Conservation (phyloP, 2,113 vertebrate genomes). For the Alligator sinensis region DNA sequence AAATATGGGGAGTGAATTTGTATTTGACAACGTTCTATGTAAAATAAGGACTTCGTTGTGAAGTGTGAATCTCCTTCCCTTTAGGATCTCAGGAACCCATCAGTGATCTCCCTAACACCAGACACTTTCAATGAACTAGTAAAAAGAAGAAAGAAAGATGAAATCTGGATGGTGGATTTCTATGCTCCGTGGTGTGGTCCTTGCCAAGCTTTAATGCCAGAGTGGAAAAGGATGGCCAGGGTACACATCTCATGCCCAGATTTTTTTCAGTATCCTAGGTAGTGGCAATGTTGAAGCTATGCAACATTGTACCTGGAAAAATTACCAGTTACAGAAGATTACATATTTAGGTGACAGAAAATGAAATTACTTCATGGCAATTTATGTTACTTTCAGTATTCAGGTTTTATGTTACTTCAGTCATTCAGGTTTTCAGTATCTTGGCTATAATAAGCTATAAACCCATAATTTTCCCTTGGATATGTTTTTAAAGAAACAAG, state of each 20-base stretch:
- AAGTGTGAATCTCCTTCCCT: neutral
- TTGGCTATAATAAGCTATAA: neutral
- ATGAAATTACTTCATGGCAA: neutral
- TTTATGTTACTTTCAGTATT: neutral
- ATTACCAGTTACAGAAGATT: neutral
- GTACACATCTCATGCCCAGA: conserved; percentile 74
- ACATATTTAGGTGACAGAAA: neutral
- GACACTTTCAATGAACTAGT: conserved; percentile 88
- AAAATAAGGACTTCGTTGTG: neutral
- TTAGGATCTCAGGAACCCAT: conserved; percentile 93
- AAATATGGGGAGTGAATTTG: neutral
- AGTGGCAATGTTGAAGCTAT: neutral
- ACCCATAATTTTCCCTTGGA: neutral
- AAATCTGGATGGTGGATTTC: conserved; percentile 95
- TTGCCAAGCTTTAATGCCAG: conserved; percentile 94
- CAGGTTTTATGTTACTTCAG: neutral
- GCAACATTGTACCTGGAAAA: neutral
- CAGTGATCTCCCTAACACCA: conserved; percentile 87
- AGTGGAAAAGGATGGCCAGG: conserved; percentile 97
- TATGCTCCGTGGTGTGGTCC: conserved; percentile 98
- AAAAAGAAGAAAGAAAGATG: conserved; percentile 79
- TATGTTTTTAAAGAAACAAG: too few species aligned
- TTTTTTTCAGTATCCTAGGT: neutral
- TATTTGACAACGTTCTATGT: accelerated
- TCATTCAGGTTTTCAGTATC: accelerated